Evolutionary conservation across 2,888 invertebrate species (phyloP), one percentile per base, ranked within the genome.

Genomic region (Myopa tessellatipennis): DNA sequence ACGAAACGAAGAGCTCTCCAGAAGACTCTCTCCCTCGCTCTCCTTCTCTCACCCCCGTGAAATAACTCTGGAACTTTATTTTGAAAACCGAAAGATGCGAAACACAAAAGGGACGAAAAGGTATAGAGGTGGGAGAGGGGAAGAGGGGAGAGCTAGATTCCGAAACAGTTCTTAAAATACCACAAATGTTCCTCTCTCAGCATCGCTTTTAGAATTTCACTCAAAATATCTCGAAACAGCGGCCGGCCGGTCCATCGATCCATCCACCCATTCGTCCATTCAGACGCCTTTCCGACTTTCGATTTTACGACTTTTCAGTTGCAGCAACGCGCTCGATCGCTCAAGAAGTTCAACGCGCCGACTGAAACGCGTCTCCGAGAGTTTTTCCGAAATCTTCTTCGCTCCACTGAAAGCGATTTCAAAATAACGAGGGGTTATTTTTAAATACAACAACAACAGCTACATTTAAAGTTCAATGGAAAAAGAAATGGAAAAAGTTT

Each of bases 251-350:
- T 3, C 50, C 26, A 26, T 26, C 26, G 26, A 26, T 26, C 26
- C 26, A 26, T 26, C 26, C 26, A 26, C 26, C 26, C 26, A 26
- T 26, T 26, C 26, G 26, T 26, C 26, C 26, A 26, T 52, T 26
- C 26, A 26, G 26, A 1, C 26, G 26, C 2, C 26, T 52, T 71
- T 71, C 71, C 34, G 61, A 38, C 26, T 26, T 26, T 26, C 45
- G 45, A 45, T 3, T 6, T 45, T 6, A 45, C 7, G 45, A 45
- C 60, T 45, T 38, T 63, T 76, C 68, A 78, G 78, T 78, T 65
- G 78, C 76, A 60, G 76, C 45, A 16, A 68, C 18, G 60, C 78
- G 16, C 36, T 38, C 69, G 76, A 72, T 73, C 75, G 78, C 58
- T 72, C 58, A 45, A 76, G 72, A 71, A 50, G 74, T 65, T 52